phyloP scores from a whole-genome alignment of 2,797 vertebrate species.

The Podarcis lilfordi region DNA sequence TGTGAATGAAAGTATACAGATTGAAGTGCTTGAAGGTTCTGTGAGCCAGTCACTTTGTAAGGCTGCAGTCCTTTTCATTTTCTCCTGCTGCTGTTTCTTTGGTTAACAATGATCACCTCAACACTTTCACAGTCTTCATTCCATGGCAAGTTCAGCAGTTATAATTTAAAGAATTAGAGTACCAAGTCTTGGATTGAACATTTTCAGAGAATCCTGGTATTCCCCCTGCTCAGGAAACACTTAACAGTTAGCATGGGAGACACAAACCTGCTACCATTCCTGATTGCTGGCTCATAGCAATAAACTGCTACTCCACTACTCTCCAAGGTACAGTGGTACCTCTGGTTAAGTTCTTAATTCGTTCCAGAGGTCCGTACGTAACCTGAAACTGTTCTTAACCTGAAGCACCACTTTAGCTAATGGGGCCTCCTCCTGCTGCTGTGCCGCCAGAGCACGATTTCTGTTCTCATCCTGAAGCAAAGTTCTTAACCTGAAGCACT shows the following conservation, averaged over 20 bases:
- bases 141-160: conserved; percentile 27
- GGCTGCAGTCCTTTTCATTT: conserved; percentile 20
- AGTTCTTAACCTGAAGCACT: no score
- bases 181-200: background rate
- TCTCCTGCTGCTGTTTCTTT: background rate
- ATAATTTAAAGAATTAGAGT: conserved; percentile 2
- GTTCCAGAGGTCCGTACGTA: no score
- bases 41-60: background rate
- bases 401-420: no score
- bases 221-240: background rate
- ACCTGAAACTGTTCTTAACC: no score
- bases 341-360: no score
- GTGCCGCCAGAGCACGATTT: no score
- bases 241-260: background rate
- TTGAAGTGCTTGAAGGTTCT: background rate
- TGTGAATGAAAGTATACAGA: no score
- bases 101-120: conserved; percentile 15
- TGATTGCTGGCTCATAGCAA: conserved; percentile 5
- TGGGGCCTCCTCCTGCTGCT: no score
- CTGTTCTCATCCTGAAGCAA: no score
- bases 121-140: conserved; percentile 20
- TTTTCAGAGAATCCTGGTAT: background rate
- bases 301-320: background rate
- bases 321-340: background rate
- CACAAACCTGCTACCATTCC: background rate